Conservation (phyloP, 2,113 vertebrate species). For the Spea multiplicata region DNA sequence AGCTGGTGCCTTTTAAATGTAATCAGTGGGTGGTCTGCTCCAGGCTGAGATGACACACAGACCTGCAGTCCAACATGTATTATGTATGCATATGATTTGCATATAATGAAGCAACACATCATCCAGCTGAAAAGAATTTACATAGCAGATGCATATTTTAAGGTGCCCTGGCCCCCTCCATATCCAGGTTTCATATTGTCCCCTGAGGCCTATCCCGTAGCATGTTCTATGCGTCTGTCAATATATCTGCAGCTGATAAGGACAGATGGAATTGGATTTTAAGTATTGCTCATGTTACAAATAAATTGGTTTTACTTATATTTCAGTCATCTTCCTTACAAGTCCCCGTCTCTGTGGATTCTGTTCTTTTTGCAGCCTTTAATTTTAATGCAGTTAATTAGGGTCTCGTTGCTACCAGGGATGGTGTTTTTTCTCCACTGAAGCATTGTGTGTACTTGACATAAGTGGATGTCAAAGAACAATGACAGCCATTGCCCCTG, state of each 20-base stretch:
- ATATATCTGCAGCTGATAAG: background rate
- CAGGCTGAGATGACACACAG: slow-evolving; percentile 1
- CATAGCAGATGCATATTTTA: slow-evolving; percentile 24
- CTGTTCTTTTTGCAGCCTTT: background rate
- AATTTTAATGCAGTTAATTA: slow-evolving; percentile 10
- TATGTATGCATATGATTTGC: slow-evolving; percentile 22
- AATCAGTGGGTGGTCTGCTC: slow-evolving; percentile 23
- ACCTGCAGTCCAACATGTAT: background rate
- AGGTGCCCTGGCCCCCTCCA: background rate
- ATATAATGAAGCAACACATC: background rate
- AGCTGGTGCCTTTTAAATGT: background rate
- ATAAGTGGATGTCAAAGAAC: too few relatives aligned
- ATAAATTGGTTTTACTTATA: slow-evolving; percentile 30
- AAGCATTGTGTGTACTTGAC: too few relatives aligned
- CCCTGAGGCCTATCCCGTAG: slow-evolving; percentile 15
- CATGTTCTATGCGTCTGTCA: slow-evolving; percentile 3
- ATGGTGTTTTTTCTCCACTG: too few relatives aligned
- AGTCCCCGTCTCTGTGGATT: background rate
- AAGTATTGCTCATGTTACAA: background rate
- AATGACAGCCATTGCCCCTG: too few relatives aligned
- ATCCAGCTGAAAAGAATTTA: slow-evolving; percentile 10
- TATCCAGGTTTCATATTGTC: background rate
- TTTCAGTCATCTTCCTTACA: slow-evolving; percentile 15
- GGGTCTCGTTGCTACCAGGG: too few relatives aligned
- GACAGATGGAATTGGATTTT: slow-evolving; percentile 2